These are phyloP conservation scores for Lycaon pictus DNA, from an alignment of 2,113 vertebrate species.

Conservation along the genomic window DNA sequence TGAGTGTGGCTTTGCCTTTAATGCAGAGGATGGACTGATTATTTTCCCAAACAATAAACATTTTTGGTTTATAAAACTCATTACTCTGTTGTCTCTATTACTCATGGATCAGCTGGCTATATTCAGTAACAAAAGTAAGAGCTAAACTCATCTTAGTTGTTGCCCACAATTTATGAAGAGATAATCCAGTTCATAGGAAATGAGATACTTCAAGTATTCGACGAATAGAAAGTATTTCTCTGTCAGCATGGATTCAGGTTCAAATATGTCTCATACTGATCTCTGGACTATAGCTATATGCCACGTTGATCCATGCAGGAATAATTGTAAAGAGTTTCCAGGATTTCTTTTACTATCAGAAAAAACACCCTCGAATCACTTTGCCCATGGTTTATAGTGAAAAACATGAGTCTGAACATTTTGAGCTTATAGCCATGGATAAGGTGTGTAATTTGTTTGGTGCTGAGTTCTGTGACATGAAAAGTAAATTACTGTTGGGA, in stretches of 20 bases:
- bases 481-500: slow-evolving; percentile 59
- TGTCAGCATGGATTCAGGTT: slow-evolving; percentile 78
- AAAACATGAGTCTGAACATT: neutral
- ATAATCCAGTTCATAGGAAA: slow-evolving; percentile 83
- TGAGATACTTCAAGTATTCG: slow-evolving; percentile 78
- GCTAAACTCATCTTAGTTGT: slow-evolving; percentile 81
- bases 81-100: slow-evolving; percentile 83
- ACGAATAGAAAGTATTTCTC: slow-evolving; percentile 78
- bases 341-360: slow-evolving; percentile 68
- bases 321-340: slow-evolving; percentile 70
- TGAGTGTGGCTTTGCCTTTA: slow-evolving; percentile 80
- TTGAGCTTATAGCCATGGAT: slow-evolving; percentile 40
- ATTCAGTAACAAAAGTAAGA: slow-evolving; percentile 74
- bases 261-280: slow-evolving; percentile 75
- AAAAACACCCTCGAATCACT: slow-evolving; percentile 60
- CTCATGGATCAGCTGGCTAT: slow-evolving; percentile 76
- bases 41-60: slow-evolving; percentile 80
- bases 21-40: slow-evolving; percentile 80
- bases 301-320: slow-evolving; percentile 77
- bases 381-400: slow-evolving; percentile 29
- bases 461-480: slow-evolving; percentile 59
- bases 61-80: slow-evolving; percentile 73
- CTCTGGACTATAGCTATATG: slow-evolving; percentile 67
- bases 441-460: slow-evolving; percentile 61
- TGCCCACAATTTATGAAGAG: slow-evolving; percentile 82